Conservation (phyloP, 2,113 vertebrate species). For the Peromyscus californicus region DNA sequence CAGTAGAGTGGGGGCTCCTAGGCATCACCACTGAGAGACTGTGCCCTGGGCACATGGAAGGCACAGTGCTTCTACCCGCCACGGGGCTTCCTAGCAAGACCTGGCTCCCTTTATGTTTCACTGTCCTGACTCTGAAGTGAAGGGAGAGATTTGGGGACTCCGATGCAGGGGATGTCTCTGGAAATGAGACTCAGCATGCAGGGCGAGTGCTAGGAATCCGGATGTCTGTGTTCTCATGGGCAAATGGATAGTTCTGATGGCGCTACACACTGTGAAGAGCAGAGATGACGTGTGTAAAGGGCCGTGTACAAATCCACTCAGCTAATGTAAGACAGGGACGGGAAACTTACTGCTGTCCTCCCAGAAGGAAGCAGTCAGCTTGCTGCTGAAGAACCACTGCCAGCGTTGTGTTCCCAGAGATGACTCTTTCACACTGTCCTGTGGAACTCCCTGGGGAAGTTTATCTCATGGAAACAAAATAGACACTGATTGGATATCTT, state of each 20-base stretch:
- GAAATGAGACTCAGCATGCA: neutral
- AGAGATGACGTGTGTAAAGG: neutral
- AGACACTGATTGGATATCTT: constrained; percentile 36
- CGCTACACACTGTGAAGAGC: neutral
- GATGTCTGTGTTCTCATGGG: neutral
- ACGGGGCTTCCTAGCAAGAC: neutral
- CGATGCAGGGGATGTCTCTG: neutral
- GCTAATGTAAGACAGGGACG: neutral
- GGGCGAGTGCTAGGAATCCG: neutral
- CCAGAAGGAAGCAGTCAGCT: neutral
- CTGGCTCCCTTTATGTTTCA: neutral
- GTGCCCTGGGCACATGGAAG: neutral
- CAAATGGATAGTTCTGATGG: neutral
- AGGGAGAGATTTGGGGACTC: neutral
- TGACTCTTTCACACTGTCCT: neutral
- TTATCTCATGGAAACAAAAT: neutral
- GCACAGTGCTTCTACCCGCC: rapidly evolving
- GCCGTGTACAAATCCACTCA: neutral
- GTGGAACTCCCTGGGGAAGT: neutral
- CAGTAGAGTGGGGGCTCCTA: neutral
- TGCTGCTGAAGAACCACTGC: neutral
- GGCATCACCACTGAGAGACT: neutral
- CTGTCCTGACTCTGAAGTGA: neutral
- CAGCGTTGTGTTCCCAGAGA: neutral
- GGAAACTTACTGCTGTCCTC: neutral